Evolutionary conservation across 2,113 vertebrate genomes (phyloP).

Genomic region (Limnothrissa miodon): DNA sequence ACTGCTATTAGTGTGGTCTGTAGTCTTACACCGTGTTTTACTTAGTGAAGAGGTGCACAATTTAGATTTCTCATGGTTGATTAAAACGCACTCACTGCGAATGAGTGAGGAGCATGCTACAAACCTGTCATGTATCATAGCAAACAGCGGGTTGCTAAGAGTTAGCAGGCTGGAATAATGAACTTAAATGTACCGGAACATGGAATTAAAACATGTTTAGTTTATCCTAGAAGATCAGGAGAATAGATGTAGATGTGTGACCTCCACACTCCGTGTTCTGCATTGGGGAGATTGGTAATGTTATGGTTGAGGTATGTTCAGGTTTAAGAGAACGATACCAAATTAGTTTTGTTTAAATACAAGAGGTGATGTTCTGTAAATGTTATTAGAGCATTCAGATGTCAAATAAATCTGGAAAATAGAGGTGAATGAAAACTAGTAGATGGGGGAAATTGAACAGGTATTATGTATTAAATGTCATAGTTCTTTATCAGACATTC

Average conservation of each 20-base stretch:
- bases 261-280: not conserved
- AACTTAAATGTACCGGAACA: not conserved
- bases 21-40: not conserved
- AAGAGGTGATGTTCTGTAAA: not conserved
- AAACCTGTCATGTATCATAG: not conserved
- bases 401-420: not conserved
- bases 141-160: not conserved
- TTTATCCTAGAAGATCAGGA: not conserved
- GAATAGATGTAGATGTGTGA: not conserved
- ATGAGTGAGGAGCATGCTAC: not conserved
- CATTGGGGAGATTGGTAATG: not conserved
- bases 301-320: not conserved
- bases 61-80: conserved; percentile 6
- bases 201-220: not conserved
- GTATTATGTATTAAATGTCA: not conserved
- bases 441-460: not conserved
- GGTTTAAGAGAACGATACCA: not conserved
- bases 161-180: not conserved
- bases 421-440: not conserved
- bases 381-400: not conserved
- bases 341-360: not conserved
- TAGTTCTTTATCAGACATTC: not conserved
- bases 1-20: conserved; percentile 12
- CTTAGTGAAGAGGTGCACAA: not conserved
- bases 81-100: not conserved